Conservation (phyloP, 2,113 vertebrate genomes). For the Psettodes erumei region DNA sequence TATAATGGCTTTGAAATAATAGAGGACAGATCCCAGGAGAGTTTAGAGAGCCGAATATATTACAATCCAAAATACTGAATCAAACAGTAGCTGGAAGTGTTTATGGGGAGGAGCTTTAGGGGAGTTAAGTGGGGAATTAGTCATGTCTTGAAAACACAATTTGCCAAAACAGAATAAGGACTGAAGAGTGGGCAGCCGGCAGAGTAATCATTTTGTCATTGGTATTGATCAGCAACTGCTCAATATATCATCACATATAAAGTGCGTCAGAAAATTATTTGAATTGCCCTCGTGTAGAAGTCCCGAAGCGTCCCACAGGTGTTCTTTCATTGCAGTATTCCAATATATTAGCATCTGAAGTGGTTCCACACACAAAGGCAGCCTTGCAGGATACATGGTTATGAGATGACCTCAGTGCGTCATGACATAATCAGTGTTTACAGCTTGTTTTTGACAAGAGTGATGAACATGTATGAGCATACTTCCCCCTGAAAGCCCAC, state of each 20-base stretch:
- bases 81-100: constrained; percentile 25
- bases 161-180: constrained; percentile 8
- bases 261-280: not conserved
- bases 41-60: not conserved
- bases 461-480: constrained; percentile 46
- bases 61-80: not conserved
- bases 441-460: constrained; percentile 29
- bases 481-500: constrained; percentile 57
- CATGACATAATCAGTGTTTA: constrained; percentile 45
- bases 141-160: constrained; percentile 31
- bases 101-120: constrained; percentile 15
- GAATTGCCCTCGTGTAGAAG: not conserved
- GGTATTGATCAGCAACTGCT: constrained; percentile 8
- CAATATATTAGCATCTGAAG: not conserved
- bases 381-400: constrained; percentile 3
- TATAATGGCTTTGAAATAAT: not conserved
- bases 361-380: not conserved
- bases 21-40: not conserved
- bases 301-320: not conserved
- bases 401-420: constrained; percentile 26
- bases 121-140: constrained; percentile 22
- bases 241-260: not conserved
- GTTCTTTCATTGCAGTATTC: not conserved
- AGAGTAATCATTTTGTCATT: constrained; percentile 17
- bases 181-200: constrained; percentile 12